These are phyloP conservation scores for Myopa tessellatipennis DNA, from an alignment of 2,888 invertebrate genomes.

Conservation along the genomic window DNA sequence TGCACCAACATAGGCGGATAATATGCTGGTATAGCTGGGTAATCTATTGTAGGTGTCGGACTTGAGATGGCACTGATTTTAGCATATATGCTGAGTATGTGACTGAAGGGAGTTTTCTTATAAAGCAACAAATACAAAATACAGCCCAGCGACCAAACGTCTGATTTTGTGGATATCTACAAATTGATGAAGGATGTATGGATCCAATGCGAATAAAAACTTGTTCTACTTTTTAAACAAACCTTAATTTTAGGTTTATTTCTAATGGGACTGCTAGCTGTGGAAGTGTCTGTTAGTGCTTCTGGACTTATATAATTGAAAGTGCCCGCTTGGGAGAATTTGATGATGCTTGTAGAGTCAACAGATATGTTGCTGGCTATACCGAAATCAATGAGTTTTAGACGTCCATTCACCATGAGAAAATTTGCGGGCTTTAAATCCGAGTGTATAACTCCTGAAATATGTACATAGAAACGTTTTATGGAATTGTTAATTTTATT, in stretches of 20 bases:
- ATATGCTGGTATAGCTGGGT: constrained; percentile 73
- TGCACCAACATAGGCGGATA: constrained; percentile 67
- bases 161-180: constrained; percentile 90
- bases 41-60: constrained; percentile 79
- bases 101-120: constrained; percentile 89
- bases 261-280: constrained; percentile 65
- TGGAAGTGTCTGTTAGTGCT: constrained; percentile 78
- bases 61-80: constrained; percentile 84
- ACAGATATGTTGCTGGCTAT: constrained; percentile 89
- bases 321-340: constrained; percentile 86
- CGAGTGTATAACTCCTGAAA: constrained; percentile 90
- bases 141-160: constrained; percentile 98
- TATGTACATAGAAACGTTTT: background rate
- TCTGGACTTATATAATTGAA: constrained; percentile 97
- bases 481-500: no score
- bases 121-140: constrained; percentile 94
- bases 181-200: constrained; percentile 48
- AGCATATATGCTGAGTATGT: constrained; percentile 77
- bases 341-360: constrained; percentile 90
- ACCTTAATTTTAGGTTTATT: constrained; percentile 70
- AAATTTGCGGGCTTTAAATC: constrained; percentile 98
- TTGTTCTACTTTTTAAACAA: constrained; percentile 29
- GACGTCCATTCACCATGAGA: constrained; percentile 82
- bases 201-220: background rate
- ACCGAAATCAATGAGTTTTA: constrained; percentile 98